phyloP scores from a whole-genome alignment of 2,888 invertebrate genomes.

The Pseudeuparius sepicola region DNA sequence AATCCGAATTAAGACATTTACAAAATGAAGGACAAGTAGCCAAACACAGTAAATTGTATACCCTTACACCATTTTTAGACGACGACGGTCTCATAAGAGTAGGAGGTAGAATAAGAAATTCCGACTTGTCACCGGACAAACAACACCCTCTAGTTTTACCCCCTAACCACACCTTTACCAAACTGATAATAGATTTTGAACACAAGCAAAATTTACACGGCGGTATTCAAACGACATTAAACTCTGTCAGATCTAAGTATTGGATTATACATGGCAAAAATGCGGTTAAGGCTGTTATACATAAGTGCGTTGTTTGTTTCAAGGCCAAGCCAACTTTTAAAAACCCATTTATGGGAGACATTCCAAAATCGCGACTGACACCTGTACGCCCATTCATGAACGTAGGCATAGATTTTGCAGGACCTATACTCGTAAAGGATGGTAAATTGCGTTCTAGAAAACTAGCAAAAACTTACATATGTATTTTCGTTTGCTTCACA shows the following conservation, averaged over 20 bases:
- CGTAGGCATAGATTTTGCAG: slow-evolving; percentile 18
- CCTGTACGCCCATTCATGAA: slow-evolving; percentile 13
- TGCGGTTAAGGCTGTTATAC: slow-evolving; percentile 3
- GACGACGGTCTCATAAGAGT: slow-evolving; percentile 5
- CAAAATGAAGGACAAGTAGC: too few species aligned
- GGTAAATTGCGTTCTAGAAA: slow-evolving; percentile 5
- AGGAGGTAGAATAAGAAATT: slow-evolving; percentile 2
- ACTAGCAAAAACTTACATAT: slow-evolving; percentile 15
- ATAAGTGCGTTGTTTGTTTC: slow-evolving; percentile 12
- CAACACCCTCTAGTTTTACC: too few species aligned
- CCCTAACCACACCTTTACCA: slow-evolving; percentile 9
- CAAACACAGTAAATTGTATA: slow-evolving; percentile 7
- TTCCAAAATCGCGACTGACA: slow-evolving; percentile 9
- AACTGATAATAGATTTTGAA: slow-evolving; percentile 9
- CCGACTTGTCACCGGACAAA: too few species aligned
- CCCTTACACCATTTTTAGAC: slow-evolving; percentile 6
- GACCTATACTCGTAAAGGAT: slow-evolving; percentile 12
- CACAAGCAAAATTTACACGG: too few species aligned
- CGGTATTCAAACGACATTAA: too few species aligned
- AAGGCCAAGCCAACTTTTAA: slow-evolving; percentile 8
- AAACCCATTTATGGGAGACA: too few species aligned
- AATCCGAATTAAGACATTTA: too few species aligned
- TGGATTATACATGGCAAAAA: slow-evolving; percentile 11
- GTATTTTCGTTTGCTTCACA: slow-evolving; percentile 16
- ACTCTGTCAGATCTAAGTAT: too few species aligned